Evolutionary conservation across 2,797 vertebrate genomes (phyloP).

Genomic region (Fundulus diaphanus): DNA sequence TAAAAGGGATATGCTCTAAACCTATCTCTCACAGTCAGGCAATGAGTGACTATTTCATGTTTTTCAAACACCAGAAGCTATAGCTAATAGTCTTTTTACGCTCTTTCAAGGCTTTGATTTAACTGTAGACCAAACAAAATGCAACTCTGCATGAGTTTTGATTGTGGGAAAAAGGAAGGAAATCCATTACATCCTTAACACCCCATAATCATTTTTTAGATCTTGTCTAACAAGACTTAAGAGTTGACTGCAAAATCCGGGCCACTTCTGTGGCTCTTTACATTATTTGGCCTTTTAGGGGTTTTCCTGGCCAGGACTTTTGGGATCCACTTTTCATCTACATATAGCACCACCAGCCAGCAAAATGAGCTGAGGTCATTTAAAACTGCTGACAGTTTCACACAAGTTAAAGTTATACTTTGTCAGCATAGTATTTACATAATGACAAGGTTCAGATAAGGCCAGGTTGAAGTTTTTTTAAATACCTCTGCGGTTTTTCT

Average conservation of each 20-base stretch:
- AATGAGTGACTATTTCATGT: constrained; percentile 13
- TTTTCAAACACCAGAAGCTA: constrained; percentile 18
- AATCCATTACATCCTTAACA: constrained; percentile 31
- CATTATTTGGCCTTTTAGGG: constrained; percentile 9
- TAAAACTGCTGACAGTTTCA: constrained; percentile 29
- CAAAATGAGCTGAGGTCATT: constrained; percentile 12
- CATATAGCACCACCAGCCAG: background rate
- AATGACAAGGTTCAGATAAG: constrained; percentile 14
- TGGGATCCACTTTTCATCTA: constrained; percentile 9
- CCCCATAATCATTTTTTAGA: constrained; percentile 9
- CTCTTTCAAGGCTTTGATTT: constrained; percentile 29
- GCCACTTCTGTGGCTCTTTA: constrained; percentile 1
- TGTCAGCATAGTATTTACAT: constrained; percentile 30
- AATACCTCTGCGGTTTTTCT: constrained; percentile 4
- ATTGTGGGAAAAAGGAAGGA: constrained; percentile 17
- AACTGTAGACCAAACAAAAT: constrained; percentile 33
- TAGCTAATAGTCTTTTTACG: constrained; percentile 20
- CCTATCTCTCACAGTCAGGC: constrained; percentile 11
- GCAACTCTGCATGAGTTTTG: constrained; percentile 26
- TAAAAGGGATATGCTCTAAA: constrained; percentile 4
- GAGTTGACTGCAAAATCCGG: background rate
- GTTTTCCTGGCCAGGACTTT: constrained; percentile 20
- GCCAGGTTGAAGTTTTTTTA: background rate
- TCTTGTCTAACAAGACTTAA: constrained; percentile 14
- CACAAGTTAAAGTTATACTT: constrained; percentile 18